Evolutionary conservation across 1,140 invertebrate species (phyloP), one percentile per base, ranked within the genome.

Genomic region (Drosophila nannoptera): DNA sequence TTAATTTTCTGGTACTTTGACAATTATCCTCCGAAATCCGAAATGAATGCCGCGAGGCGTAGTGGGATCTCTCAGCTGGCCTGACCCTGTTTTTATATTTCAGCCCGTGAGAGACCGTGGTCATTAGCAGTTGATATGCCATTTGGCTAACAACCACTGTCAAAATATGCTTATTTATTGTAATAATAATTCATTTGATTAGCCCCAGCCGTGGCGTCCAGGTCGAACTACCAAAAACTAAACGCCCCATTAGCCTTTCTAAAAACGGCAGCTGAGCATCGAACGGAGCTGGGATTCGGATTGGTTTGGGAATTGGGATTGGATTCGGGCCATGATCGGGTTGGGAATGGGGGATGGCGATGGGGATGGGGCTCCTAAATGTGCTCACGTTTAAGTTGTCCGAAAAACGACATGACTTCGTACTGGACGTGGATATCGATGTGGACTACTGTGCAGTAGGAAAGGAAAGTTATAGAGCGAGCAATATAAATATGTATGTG

Each of bases 131-230:
- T 56, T 72, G 65, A 72, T 61, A 72, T 52, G 65, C 50, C 69
- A 72, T 69, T 72, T 72, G 45, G 64, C 53, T 62, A 72, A 72
- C 69, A 72, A 72, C 45, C 46, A 50, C 64, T 72, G 69, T 62
- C 65, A 72, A 62, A 72, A 68, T 72, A 62, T 72, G 68, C 62
- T 70, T 70, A 72, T 72, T 72, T 72, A 72, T 72, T 72, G 81
- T 86, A 84, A 86, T 84, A 86, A 84, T 84, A 84, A 84, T 86
- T 86, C 81, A 84, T 84, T 83, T 86, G 80, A 83, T 86, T 83
- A 83, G 84, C 69, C 84, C 49, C 58, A 49, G 63, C 49, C 58
- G 53, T n/a, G 16, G 52, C 16, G 52, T 48, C n/a, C 7, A 7
- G 48, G 22, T 66, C 33, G 14, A n/a, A 66, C 31, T 50, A 22